Base-by-base conservation (phyloP, 2,113 vertebrate species). In the Amphilophus citrinellus region DNA sequence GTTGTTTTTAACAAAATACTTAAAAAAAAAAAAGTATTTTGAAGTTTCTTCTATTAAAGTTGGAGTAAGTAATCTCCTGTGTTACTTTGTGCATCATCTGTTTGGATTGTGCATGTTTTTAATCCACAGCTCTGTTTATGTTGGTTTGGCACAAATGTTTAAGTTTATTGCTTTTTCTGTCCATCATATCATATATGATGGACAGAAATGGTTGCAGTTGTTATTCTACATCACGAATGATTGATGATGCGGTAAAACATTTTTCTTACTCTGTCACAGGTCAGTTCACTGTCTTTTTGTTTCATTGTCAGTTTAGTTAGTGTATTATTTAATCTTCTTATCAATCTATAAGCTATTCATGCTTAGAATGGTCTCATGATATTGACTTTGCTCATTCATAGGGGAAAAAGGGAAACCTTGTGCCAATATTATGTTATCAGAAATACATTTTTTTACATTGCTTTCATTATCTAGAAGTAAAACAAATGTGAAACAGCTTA, bases 341-440 rank as follows among this genome's bases (percentile, higher is more conserved):
- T 85, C 84, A 85, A 82, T 60, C 80, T 35, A 83, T 61, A 65
- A 87, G 60, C 30, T 73, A 53, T 87, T 87, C 47, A 73, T 37
- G 68, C 76, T 83, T 84, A 71, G 77, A 79, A 84, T 76, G 73
- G 66, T 84, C 79, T 89, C 82, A 35, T 61, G 44, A 1, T 53
- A 27, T 53, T 73, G 50, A 32, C 66, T 81, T 83, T 44, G 50
- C 71, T 88, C 44, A 44, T 73, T 42, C 77, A 92, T 90, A 35
- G 84, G 47, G 82, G 83, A 89, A 88, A 77, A 47, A 39, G 60
- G 58, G 63, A 75, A 47, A 56, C 27, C 20, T 24, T 62, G 30
- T 22, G 85, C 88, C 47, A 85, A 87, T 47, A 20, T 88, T 71
- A 90, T 85, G 82, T 80, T 65, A 87, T 87, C 79, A 76, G 10